phyloP scores from a whole-genome alignment of 1,140 invertebrate species.

The Steinernema khuongi region DNA sequence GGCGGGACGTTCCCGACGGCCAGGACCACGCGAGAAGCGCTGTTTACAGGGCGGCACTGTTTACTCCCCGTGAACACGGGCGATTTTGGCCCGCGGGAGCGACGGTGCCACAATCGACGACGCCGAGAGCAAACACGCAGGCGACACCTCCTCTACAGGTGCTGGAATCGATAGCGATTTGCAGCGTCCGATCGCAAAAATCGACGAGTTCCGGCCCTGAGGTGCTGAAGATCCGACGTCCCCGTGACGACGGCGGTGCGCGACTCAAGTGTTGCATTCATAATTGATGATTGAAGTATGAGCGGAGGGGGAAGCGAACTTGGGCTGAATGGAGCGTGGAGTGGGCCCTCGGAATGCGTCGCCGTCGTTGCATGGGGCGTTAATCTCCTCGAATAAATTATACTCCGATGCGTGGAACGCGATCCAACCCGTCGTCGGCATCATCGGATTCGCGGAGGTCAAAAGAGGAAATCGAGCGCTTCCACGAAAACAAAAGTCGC shows the following conservation, averaged over 20 bases:
- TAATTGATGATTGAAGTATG: not conserved
- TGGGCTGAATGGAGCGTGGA: not conserved
- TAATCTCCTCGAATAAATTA: not conserved
- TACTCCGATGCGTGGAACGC: not conserved
- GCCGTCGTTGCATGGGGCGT: not conserved
- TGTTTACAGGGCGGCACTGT: too few species aligned
- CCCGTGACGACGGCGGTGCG: not conserved
- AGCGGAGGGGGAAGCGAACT: not conserved
- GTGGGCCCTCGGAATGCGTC: not conserved
- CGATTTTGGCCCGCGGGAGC: too few species aligned
- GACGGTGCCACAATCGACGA: not conserved
- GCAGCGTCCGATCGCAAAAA: not conserved
- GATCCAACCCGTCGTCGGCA: too few species aligned
- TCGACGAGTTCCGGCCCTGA: not conserved
- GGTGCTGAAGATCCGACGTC: not conserved
- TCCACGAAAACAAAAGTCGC: too few species aligned
- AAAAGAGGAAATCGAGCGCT: not conserved
- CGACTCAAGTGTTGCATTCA: not conserved
- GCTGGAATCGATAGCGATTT: conserved; percentile 10
- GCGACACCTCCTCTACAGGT: not conserved
- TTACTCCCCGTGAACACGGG: too few species aligned
- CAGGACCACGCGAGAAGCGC: too few species aligned
- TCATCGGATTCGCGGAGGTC: too few species aligned
- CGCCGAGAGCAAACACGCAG: not conserved
- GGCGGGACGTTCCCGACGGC: too few species aligned